These are phyloP conservation scores for Drosophila biarmipes DNA, from an alignment of 1,140 invertebrate species.

Conservation along the genomic window DNA sequence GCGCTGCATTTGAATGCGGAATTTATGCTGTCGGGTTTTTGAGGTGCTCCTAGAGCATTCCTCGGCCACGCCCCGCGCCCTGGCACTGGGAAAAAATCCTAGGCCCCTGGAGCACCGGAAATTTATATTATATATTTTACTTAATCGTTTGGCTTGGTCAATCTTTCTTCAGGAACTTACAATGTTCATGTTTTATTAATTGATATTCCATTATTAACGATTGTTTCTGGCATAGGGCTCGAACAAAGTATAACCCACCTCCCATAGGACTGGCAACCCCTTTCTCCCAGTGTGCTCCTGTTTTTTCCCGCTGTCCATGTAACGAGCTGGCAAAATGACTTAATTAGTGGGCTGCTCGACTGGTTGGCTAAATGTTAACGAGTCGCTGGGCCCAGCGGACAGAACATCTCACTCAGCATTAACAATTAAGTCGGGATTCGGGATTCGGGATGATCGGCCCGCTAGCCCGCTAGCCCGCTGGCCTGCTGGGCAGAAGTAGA, in stretches of 20 bases:
- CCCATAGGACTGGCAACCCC: too few species aligned
- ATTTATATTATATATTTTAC: too few species aligned
- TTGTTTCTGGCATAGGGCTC: too few species aligned
- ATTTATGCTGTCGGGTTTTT: constrained; percentile 52
- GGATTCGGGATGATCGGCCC: constrained; percentile 34
- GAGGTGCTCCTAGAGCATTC: constrained; percentile 28
- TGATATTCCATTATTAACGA: too few species aligned
- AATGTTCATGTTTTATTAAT: too few species aligned
- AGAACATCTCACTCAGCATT: constrained; percentile 60
- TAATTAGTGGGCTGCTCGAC: constrained; percentile 59
- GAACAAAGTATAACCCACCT: too few species aligned
- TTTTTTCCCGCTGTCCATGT: constrained; percentile 40
- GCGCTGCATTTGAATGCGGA: constrained; percentile 52
- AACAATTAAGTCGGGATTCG: constrained; percentile 42
- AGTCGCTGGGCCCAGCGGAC: constrained; percentile 18
- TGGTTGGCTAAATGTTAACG: constrained; percentile 57
- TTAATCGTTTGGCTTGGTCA: too few species aligned
- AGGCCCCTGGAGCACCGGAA: too few species aligned
- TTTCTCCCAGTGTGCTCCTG: constrained; percentile 17
- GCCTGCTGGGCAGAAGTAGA: constrained; percentile 35
- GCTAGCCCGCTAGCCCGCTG: background rate
- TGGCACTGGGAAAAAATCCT: constrained; percentile 2
- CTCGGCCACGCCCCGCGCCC: constrained; percentile 4
- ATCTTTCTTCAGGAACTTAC: too few species aligned
- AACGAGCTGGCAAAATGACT: constrained; percentile 80